Conservation (phyloP, 2,797 vertebrate genomes). For the Lepus townsendii region DNA sequence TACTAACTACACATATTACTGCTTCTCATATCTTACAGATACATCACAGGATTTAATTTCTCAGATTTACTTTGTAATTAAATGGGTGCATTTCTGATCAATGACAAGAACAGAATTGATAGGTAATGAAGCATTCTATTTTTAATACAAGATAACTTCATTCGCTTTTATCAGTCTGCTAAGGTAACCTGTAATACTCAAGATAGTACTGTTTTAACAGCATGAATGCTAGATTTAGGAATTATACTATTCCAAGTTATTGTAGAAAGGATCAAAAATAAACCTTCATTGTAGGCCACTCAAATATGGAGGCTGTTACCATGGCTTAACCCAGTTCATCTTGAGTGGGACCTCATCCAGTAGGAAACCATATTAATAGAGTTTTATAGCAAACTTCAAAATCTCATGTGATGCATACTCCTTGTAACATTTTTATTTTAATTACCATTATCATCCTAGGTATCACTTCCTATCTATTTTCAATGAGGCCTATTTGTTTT, state of each 20-base stretch:
- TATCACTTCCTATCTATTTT: slow-evolving; percentile 4
- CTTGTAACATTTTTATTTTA: background rate
- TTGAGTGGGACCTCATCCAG: background rate
- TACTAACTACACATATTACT: background rate
- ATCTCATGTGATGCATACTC: background rate
- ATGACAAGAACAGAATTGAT: background rate
- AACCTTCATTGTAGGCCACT: background rate
- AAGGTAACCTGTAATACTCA: background rate
- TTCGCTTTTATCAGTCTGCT: background rate
- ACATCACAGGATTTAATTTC: background rate
- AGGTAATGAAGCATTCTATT: background rate
- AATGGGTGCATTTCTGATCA: background rate
- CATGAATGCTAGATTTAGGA: too few relatives aligned
- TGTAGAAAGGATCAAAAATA: background rate
- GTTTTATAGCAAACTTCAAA: background rate
- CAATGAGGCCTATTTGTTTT: background rate
- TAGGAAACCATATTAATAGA: slow-evolving; percentile 19
- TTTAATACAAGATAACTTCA: background rate
- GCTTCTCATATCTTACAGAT: background rate
- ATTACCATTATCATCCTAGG: background rate
- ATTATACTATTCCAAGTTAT: too few relatives aligned
- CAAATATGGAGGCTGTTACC: background rate
- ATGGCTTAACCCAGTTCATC: background rate
- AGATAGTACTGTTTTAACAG: background rate
- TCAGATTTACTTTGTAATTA: background rate